Base-by-base conservation (phyloP, 2,888 invertebrate genomes). In the Pimpla rufipes region DNA sequence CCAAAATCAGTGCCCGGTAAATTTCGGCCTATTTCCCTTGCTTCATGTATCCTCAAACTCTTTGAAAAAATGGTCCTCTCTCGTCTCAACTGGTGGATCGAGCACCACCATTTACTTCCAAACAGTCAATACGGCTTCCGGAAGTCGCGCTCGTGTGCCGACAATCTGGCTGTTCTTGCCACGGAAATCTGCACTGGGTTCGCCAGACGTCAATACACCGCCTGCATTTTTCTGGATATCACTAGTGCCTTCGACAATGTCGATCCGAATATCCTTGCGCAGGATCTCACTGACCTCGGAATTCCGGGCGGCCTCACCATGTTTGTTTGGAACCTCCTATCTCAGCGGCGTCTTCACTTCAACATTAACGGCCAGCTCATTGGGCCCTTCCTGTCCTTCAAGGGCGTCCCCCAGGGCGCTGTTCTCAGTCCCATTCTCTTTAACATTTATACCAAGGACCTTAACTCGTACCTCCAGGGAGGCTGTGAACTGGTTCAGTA, bases 171-270 rank as follows among this genome's bases (percentile, higher is more conserved):
- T 7, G 23, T 80, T 13, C 67, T 80, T 0, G 47, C 37, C 11
- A 45, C 68, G 1, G 10, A 42, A 23, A 74, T 80, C 2, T 35
- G 59, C 23, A 52, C 23, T 0, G 59, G 57, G 0, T 80, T 75
- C 21, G 55, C 21, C 3, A 16, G 67, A 10, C 37, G n/a, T 0
- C 37, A 74, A 29, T 23, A 29, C 2, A 59, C 57, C 1, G 11
- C 67, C 5, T 21, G 57, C 5, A 23, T 74, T 0, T 80, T 80
- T 21, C 7, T 80, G 11, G 80, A 80, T 21, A 62, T 80, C 5
- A n/a, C n/a, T n/a, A n/a, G n/a, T n/a, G n/a, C n/a, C n/a, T n/a
- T n/a, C n/a, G n/a, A n/a, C n/a, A n/a, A 80, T 50, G 75, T 75
- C 11, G 23, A 40, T 6, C 40, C 62, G 6, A 59, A 21, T n/a